Conservation (phyloP, 23 tunicate species). For the Aplidium turbinatum region DNA sequence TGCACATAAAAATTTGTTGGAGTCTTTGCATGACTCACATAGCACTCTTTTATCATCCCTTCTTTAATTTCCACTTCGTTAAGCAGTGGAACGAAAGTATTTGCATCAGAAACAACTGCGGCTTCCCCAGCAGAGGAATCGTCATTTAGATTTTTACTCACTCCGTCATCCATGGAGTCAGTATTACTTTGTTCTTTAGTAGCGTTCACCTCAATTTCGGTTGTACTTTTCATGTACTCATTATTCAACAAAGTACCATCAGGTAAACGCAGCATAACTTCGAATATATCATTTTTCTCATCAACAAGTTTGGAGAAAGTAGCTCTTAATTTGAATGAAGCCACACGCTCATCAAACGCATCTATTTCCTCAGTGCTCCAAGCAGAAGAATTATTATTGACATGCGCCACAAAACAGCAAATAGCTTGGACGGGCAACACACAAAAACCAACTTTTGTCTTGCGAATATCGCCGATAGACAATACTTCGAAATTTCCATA, state of each 20-base stretch:
- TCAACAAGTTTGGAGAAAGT: slow-evolving; percentile 22
- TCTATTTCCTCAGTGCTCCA: slow-evolving; percentile 64
- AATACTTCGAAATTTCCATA: slow-evolving; percentile 62
- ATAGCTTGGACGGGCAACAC: slow-evolving; percentile 61
- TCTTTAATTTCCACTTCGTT: not conserved
- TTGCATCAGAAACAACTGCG: no score
- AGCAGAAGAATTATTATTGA: not conserved
- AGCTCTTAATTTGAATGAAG: slow-evolving; percentile 48
- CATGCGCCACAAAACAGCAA: slow-evolving; percentile 43
- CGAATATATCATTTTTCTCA: slow-evolving; percentile 31
- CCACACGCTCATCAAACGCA: slow-evolving; percentile 48
- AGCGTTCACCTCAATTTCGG: no score
- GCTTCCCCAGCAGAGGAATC: no score
- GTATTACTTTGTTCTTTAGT: no score
- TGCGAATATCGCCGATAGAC: slow-evolving; percentile 18
- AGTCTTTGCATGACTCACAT: slow-evolving; percentile 42
- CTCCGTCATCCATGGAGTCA: no score
- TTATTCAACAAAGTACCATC: slow-evolving; percentile 65
- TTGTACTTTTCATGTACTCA: slow-evolving; percentile 34
- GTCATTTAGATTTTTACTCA: no score
- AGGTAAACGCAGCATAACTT: slow-evolving; percentile 50
- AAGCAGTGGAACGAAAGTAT: not conserved
- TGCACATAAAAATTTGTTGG: slow-evolving; percentile 40
- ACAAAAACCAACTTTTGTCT: slow-evolving; percentile 41
- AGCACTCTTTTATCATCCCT: slow-evolving; percentile 15